Evolutionary conservation across 2,797 vertebrate genomes (phyloP).

Genomic region (Acanthurus tractus): DNA sequence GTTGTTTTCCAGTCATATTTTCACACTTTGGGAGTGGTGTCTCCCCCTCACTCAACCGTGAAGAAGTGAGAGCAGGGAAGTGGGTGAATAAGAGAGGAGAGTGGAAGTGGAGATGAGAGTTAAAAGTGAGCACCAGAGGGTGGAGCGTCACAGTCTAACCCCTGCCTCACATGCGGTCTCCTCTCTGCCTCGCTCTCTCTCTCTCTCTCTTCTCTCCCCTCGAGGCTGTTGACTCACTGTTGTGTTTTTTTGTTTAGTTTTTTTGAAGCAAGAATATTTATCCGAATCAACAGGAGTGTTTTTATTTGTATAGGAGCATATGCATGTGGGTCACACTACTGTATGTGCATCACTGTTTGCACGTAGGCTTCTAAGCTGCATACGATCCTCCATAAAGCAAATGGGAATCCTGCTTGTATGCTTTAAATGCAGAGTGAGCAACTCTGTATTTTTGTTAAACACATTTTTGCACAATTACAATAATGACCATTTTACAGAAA

Average conservation of each 20-base stretch:
- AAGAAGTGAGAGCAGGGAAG: constrained; percentile 40
- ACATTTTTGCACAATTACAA: not conserved
- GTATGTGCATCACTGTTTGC: not conserved
- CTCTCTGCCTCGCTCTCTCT: constrained; percentile 26
- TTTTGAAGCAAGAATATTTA: constrained; percentile 42
- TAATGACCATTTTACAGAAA: not conserved
- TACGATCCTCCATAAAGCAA: not conserved
- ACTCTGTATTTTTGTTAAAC: not conserved
- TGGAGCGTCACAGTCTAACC: constrained; percentile 59
- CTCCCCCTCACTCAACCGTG: constrained; percentile 37
- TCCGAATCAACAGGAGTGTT: constrained; percentile 45
- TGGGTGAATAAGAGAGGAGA: constrained; percentile 46
- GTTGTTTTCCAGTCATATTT: constrained; percentile 74
- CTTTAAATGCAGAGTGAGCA: not conserved
- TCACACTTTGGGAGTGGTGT: constrained; percentile 52
- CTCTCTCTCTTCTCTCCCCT: constrained; percentile 19
- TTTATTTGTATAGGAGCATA: constrained; percentile 19
- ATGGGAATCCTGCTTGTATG: not conserved
- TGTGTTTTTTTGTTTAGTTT: not conserved
- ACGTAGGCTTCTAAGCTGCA: not conserved
- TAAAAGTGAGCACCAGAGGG: constrained; percentile 73
- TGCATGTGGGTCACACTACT: constrained; percentile 12
- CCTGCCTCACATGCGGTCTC: constrained; percentile 33
- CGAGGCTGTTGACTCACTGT: constrained; percentile 55
- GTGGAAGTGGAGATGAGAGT: constrained; percentile 58